These are phyloP conservation scores for Euphonia xanthogaster DNA, from an alignment of 2,797 vertebrate species.

Conservation along the genomic window DNA sequence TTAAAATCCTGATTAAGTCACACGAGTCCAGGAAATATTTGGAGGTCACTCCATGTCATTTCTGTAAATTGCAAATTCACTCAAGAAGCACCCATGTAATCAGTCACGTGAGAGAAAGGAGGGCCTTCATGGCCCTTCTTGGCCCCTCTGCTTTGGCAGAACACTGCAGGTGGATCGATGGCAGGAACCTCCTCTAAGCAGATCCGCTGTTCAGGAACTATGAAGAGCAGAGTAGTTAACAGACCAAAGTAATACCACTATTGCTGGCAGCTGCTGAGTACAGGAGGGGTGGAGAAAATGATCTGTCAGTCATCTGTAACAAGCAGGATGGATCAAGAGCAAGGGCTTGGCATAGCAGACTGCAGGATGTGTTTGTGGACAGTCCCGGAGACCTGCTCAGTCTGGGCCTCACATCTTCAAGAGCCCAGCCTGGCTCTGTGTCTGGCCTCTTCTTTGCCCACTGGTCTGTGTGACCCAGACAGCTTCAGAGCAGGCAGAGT, in stretches of 20 bases:
- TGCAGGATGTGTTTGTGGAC: background rate
- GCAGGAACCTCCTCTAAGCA: background rate
- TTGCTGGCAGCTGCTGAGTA: background rate
- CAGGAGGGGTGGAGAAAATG: background rate
- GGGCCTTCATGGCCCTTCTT: background rate
- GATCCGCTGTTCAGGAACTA: background rate
- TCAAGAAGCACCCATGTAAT: background rate
- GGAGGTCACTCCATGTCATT: background rate
- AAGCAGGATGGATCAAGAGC: background rate
- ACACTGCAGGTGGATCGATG: background rate
- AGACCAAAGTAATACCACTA: background rate
- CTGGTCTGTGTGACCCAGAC: background rate
- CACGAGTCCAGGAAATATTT: background rate
- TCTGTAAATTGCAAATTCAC: background rate
- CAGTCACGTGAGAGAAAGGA: background rate
- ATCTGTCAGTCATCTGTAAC: background rate
- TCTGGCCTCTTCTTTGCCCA: background rate
- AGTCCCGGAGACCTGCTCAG: background rate
- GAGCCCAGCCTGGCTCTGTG: background rate
- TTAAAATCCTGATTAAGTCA: background rate
- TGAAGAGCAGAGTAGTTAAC: background rate
- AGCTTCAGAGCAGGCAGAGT: background rate
- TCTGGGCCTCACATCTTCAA: background rate
- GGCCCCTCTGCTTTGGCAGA: background rate
- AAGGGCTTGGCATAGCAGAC: too few relatives aligned